Evolutionary conservation across 2,888 invertebrate species (phyloP), one percentile per base, ranked within the genome.

Genomic region (Octonoba sinensis): DNA sequence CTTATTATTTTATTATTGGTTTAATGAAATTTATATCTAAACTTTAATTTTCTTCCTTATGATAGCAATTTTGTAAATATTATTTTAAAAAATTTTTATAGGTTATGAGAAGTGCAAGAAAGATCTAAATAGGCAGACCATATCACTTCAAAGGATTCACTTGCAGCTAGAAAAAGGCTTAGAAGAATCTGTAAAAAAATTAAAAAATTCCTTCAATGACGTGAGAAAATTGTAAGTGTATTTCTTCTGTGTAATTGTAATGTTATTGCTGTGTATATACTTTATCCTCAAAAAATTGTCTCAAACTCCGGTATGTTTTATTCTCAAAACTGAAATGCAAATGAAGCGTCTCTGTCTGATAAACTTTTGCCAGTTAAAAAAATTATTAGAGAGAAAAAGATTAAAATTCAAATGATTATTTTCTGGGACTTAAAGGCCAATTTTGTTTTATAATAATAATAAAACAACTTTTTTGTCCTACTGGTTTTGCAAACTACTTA

Each of bases 41-140:
- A 54, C 4, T 20, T 54, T 13, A 54, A 54, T 54, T 54, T 54
- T 18, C 16, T 18, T 54, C 3, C 3, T 57, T 57, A 13, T 47
- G 12, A 47, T 54, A 18, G n/a, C 18, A 6, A 54, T 20, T 54
- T 20, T 18, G 54, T 18, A 11, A 54, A 54, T n/a, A 13, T 18
- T 20, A 54, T 54, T 54, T 54, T 54, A 1, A 8, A 18, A 18
- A n/a, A 27, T 13, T 69, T 57, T 69, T 64, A 20, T 20, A 87
- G 88, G 87, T 57, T 84, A 88, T 66, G 88, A 88, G 70, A 88
- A 86, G 70, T 87, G 88, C 11, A 85, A 86, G 11, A 88, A 88
- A 84, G 88, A 88, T 82, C 85, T 88, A 44, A 87, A 87, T 64
- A 83, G 88, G 69, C 88, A 88, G 77, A 87, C 88, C 0, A 86